Evolutionary conservation across 2,113 vertebrate genomes (phyloP), one percentile per base, ranked within the genome.

Genomic region (Lampris megalopsis): DNA sequence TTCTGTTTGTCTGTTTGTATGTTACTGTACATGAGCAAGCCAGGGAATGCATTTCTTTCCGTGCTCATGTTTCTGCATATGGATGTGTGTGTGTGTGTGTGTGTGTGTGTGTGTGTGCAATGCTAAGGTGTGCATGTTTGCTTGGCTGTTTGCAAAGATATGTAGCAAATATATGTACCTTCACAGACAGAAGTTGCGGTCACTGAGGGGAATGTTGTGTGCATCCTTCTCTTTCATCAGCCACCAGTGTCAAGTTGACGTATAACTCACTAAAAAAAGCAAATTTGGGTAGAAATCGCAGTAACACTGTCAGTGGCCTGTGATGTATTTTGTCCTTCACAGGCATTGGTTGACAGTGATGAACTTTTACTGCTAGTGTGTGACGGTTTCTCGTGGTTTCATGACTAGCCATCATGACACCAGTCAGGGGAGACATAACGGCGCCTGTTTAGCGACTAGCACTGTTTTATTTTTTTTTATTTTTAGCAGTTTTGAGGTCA

Each of bases 81-180:
- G 24, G 24, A 24, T 24, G 24, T 24, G 24, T 24, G 24, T 24
- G 24, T 24, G 24, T 24, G 24, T 24, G 24, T 24, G 24, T 24
- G 60, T 73, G 52, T 11, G 53, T 56, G 11, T 59, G 38, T 37
- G 45, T 48, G 77, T 63, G 72, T 77, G 73, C 49, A 85, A 80
- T 87, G 64, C 70, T 63, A 83, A 85, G 63, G 53, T 72, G 63
- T 71, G 69, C 65, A 49, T 50, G 7, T 63, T 36, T 59, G 57
- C 61, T 54, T 63, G 60, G 63, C 64, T 63, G 63, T 47, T 61
- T 69, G 38, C 24, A 52, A 59, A 11, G 24, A 47, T 77, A 38
- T 58, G 38, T 57, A 24, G 24, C 24, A 24, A 24, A 24, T 24
- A 24, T 24, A 24, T 24, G 24, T 24, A 24, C 24, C 24, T 24